Percentiles rank a stretch among this genome's conserved stretches.
These are phyloP conservation scores for Passerina amoena DNA, from an alignment of 2,113 vertebrate genomes.

Conservation along the genomic window DNA sequence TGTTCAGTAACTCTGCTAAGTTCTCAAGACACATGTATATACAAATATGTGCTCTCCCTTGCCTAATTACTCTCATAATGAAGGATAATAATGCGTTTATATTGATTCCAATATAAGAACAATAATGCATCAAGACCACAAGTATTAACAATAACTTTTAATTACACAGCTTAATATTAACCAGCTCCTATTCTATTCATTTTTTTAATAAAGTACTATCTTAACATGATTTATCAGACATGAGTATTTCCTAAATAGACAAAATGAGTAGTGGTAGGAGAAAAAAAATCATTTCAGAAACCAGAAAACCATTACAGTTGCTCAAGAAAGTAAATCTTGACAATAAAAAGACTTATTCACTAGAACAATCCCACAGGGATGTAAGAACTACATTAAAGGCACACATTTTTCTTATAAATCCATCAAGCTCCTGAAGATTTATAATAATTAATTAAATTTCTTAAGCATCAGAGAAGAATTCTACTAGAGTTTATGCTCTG, in stretches of 20 bases:
- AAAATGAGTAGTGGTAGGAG: not conserved
- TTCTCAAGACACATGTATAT: not conserved
- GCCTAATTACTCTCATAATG: not conserved
- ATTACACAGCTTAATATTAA: not conserved
- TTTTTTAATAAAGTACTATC: not conserved
- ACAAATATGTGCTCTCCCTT: not conserved
- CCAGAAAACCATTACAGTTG: not conserved
- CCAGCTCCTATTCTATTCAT: not conserved
- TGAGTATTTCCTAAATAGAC: not conserved
- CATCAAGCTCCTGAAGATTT: not conserved
- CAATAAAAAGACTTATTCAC: constrained; percentile 3
- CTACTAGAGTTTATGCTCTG: not conserved
- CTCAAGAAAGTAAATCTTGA: not conserved
- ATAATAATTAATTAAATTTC: constrained; percentile 17
- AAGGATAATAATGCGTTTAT: not conserved
- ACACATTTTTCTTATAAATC: constrained; percentile 34
- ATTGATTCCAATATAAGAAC: not conserved
- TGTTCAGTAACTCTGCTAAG: not conserved
- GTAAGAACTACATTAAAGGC: not conserved
- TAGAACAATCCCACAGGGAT: not conserved
- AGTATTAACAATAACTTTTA: not conserved
- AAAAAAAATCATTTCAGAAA: not conserved
- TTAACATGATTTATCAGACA: not conserved
- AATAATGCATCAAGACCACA: not conserved
- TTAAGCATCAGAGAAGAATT: not conserved